phyloP scores from a whole-genome alignment of 2,797 vertebrate species.

The Sparus aurata region DNA sequence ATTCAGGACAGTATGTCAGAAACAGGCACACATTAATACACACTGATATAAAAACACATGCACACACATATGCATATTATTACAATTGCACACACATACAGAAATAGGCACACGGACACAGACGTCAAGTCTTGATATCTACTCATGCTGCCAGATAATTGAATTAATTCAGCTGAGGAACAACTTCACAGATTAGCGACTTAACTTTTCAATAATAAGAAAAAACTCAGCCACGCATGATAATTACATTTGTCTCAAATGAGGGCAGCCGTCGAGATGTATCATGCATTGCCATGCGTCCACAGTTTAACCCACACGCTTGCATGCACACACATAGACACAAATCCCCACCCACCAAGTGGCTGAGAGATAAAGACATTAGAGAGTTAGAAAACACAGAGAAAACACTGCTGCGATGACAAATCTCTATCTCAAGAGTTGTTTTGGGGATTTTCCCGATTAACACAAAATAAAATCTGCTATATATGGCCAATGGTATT shows the following conservation, averaged over 20 bases:
- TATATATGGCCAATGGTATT: background rate
- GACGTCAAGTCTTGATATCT: constrained; percentile 72
- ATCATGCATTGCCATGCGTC: constrained; percentile 65
- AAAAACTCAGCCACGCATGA: constrained; percentile 75
- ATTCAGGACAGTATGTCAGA: constrained; percentile 42
- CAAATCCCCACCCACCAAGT: constrained; percentile 24
- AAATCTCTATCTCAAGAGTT: background rate
- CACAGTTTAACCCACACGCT: constrained; percentile 59
- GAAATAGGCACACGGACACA: constrained; percentile 32
- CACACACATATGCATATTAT: constrained; percentile 52
- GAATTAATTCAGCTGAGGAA: constrained; percentile 81
- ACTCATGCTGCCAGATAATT: constrained; percentile 80
- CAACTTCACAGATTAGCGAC: constrained; percentile 84
- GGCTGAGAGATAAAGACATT: constrained; percentile 40
- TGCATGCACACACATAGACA: constrained; percentile 29
- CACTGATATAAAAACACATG: constrained; percentile 54
- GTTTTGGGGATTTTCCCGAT: background rate
- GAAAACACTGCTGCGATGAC: background rate
- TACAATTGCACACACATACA: constrained; percentile 44
- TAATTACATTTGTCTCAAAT: constrained; percentile 85
- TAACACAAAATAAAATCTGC: background rate
- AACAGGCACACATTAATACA: constrained; percentile 41
- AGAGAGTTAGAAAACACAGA: constrained; percentile 31
- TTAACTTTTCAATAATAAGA: constrained; percentile 85
- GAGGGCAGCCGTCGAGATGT: constrained; percentile 81